Evolutionary conservation across 2,113 vertebrate species (phyloP).

Genomic region (Dolichotis patagonum): DNA sequence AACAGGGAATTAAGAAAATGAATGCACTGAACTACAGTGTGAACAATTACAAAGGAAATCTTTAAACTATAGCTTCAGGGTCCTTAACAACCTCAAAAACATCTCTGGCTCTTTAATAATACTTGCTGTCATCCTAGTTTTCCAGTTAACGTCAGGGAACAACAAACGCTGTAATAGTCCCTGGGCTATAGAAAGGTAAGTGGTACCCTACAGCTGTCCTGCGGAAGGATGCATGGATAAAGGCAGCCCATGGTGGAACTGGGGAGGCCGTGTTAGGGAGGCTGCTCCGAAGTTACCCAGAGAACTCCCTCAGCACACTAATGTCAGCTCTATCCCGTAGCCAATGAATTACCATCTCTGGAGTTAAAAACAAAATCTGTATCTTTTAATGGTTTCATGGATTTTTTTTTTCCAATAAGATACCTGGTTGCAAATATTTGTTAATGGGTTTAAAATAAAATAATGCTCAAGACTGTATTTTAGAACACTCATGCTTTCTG

Average conservation of each 20-base stretch:
- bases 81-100: conserved; percentile 38
- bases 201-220: not conserved
- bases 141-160: not conserved
- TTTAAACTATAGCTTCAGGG: conserved; percentile 40
- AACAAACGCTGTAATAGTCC: not conserved
- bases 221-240: not conserved
- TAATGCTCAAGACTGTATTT: not conserved
- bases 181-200: not conserved
- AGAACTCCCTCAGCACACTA: not conserved
- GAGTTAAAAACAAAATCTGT: not conserved
- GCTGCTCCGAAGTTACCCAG: not conserved
- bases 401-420: conserved; percentile 54
- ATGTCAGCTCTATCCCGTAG: not conserved
- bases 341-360: not conserved
- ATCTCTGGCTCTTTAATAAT: conserved; percentile 41
- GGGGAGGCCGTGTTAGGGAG: not conserved
- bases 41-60: conserved; percentile 43
- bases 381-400: conserved; percentile 39
- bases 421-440: conserved; percentile 62
- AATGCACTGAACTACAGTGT: conserved; percentile 23
- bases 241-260: not conserved
- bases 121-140: not conserved
- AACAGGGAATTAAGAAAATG: conserved; percentile 62
- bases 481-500: not conserved
- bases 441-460: conserved; percentile 49